Conservation (phyloP, 2,888 invertebrate species). For the Muschampia plurimacula region DNA sequence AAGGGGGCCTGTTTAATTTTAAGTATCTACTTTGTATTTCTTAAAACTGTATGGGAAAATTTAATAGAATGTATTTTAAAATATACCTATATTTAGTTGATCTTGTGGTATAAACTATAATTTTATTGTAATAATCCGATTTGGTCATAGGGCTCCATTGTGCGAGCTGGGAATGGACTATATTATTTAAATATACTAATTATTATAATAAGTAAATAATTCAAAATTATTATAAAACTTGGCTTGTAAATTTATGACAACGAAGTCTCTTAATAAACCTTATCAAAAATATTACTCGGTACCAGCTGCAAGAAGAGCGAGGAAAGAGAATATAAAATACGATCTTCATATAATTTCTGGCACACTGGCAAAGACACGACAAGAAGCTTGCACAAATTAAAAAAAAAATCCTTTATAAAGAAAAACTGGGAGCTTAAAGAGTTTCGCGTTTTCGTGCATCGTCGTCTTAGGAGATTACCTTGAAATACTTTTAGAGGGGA, state of each 20-base stretch:
- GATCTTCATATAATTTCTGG: slow-evolving; percentile 24
- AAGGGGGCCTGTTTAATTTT: no score
- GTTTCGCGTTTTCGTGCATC: slow-evolving; percentile 66
- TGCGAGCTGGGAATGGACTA: not conserved
- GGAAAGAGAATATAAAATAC: slow-evolving; percentile 28
- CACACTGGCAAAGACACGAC: slow-evolving; percentile 31
- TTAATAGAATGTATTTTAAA: no score
- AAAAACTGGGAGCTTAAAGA: slow-evolving; percentile 75
- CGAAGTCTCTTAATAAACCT: slow-evolving; percentile 18
- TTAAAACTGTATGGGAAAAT: no score
- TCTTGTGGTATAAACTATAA: no score
- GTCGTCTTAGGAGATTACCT: slow-evolving; percentile 75
- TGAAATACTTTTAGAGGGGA: slow-evolving; percentile 71
- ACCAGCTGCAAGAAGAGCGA: slow-evolving; percentile 19
- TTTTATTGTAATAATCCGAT: no score
- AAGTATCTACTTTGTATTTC: no score
- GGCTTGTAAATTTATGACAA: not conserved
- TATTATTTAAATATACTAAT: not conserved
- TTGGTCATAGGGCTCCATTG: no score
- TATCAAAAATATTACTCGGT: slow-evolving; percentile 13
- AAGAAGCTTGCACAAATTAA: slow-evolving; percentile 52
- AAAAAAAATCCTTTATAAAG: slow-evolving; percentile 63
- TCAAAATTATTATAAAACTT: not conserved
- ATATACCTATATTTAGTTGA: no score
- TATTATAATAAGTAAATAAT: not conserved